Evolutionary conservation across 2,888 invertebrate species (phyloP).

Genomic region (Caenorhabditis afra): DNA sequence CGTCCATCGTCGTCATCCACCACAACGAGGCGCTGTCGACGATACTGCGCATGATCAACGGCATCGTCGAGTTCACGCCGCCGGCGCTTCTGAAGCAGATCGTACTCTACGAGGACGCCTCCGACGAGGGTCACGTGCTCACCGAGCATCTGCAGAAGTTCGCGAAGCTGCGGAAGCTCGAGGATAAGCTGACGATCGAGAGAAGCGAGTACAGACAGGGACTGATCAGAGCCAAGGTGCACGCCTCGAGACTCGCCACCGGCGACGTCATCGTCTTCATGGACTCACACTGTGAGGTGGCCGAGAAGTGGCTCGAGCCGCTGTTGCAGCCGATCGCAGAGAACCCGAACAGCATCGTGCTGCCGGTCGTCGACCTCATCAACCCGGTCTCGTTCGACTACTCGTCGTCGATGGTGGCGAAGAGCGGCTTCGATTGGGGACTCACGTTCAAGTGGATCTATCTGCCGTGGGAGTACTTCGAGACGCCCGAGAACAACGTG

Average conservation of each 20-base stretch:
- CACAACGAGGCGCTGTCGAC: slow-evolving; percentile 99
- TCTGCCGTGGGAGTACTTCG: slow-evolving; percentile 86
- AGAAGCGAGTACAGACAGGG: slow-evolving; percentile 69
- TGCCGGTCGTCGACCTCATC: slow-evolving; percentile 98
- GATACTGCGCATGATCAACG: slow-evolving; percentile 85
- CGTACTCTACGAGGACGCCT: slow-evolving; percentile 80
- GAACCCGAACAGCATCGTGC: slow-evolving; percentile 87
- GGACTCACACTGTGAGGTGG: slow-evolving; percentile 95
- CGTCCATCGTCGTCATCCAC: slow-evolving; percentile 93
- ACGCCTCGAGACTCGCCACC: slow-evolving; percentile 91
- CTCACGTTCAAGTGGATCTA: slow-evolving; percentile 93
- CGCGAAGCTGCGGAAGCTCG: slow-evolving; percentile 63
- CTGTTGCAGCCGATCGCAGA: slow-evolving; percentile 91
- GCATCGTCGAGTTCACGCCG: slow-evolving; percentile 72
- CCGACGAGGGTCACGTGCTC: slow-evolving; percentile 69
- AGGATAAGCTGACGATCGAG: slow-evolving; percentile 60
- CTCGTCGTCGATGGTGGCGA: slow-evolving; percentile 93
- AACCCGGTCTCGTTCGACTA: slow-evolving; percentile 95
- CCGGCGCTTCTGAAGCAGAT: slow-evolving; percentile 77
- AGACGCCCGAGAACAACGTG: slow-evolving; percentile 85
- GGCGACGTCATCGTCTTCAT: slow-evolving; percentile 95
- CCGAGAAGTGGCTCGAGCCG: slow-evolving; percentile 97
- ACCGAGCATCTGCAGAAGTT: slow-evolving; percentile 68
- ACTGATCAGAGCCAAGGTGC: slow-evolving; percentile 64
- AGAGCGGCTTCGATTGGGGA: slow-evolving; percentile 99